Percentiles rank a stretch among this genome's conserved stretches.
These are phyloP conservation scores for Arrhopalites spinosus DNA, from an alignment of 2,888 invertebrate genomes.

Conservation along the genomic window DNA sequence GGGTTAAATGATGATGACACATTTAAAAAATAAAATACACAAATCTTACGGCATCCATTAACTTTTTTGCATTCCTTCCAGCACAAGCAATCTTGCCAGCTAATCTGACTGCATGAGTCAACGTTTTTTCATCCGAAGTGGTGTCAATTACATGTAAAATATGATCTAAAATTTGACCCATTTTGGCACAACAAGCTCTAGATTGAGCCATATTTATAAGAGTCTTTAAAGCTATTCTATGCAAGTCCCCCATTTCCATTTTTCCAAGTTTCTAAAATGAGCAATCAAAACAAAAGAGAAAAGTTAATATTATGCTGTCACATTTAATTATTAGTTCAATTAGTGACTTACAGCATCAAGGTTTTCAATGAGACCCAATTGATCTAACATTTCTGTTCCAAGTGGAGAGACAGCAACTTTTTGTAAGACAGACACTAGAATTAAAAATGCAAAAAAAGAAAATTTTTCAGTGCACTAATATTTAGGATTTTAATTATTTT, in stretches of 20 bases:
- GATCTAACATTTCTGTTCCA: constrained; percentile 44
- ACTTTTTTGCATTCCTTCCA: not conserved
- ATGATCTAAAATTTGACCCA: constrained; percentile 14
- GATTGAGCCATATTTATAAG: constrained; percentile 39
- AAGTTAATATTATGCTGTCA: not conserved
- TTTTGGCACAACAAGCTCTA: constrained; percentile 19
- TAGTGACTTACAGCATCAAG: constrained; percentile 36
- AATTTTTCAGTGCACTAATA: too few relatives aligned
- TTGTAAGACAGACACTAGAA: constrained; percentile 47
- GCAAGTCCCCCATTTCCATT: constrained; percentile 47
- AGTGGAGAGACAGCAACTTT: constrained; percentile 30
- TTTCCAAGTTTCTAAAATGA: constrained; percentile 41
- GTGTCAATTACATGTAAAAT: constrained; percentile 13
- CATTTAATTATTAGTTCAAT: not conserved
- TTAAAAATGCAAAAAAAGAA: too few relatives aligned
- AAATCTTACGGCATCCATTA: constrained; percentile 32
- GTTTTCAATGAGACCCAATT: constrained; percentile 33
- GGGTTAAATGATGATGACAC: not conserved
- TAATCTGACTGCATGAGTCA: constrained; percentile 17
- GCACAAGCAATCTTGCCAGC: constrained; percentile 32
- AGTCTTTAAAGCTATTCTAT: constrained; percentile 43
- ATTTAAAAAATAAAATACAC: too few relatives aligned
- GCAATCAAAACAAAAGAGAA: not conserved
- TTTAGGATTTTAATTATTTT: too few relatives aligned
- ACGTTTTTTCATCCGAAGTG: constrained; percentile 28